These are phyloP conservation scores for Hyperopisus bebe DNA, from an alignment of 2,113 vertebrate genomes.

Conservation along the genomic window DNA sequence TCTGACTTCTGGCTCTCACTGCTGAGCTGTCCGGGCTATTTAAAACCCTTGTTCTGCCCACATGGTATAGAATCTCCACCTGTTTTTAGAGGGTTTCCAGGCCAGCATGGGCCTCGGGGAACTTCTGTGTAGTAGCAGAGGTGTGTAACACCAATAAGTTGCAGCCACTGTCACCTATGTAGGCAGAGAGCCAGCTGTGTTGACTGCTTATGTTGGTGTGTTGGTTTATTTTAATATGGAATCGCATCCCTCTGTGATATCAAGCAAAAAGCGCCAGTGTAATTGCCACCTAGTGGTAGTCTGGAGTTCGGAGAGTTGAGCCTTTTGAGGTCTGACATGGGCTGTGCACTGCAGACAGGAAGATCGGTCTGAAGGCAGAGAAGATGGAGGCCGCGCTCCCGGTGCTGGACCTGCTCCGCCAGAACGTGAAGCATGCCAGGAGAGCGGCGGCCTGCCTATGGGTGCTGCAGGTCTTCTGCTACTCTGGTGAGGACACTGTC, in stretches of 20 bases:
- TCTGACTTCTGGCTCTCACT: neutral
- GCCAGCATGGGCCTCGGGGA: neutral
- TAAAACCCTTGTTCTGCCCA: conserved; percentile 7
- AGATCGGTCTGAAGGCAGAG: conserved; percentile 79
- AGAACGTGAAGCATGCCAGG: conserved; percentile 56
- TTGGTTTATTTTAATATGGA: neutral
- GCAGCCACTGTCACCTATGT: neutral
- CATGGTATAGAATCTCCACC: conserved; percentile 10
- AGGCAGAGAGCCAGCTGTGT: neutral
- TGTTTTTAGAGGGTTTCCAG: conserved; percentile 13
- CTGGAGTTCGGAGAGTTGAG: neutral
- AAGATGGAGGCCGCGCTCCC: conserved; percentile 70
- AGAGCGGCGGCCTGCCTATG: conserved; percentile 77
- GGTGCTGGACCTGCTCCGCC: conserved; percentile 68
- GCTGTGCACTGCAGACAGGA: conserved; percentile 59
- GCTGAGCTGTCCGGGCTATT: conserved; percentile 7
- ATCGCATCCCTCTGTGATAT: neutral
- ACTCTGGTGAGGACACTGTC: conserved; percentile 60
- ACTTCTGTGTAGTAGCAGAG: neutral
- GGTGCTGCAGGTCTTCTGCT: conserved; percentile 70
- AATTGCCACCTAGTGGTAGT: neutral
- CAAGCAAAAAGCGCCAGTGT: neutral
- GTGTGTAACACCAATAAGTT: neutral
- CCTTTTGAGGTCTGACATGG: neutral
- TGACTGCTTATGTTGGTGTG: neutral